Conservation (phyloP, 2,113 vertebrate species). For the Patagioenas fasciata region DNA sequence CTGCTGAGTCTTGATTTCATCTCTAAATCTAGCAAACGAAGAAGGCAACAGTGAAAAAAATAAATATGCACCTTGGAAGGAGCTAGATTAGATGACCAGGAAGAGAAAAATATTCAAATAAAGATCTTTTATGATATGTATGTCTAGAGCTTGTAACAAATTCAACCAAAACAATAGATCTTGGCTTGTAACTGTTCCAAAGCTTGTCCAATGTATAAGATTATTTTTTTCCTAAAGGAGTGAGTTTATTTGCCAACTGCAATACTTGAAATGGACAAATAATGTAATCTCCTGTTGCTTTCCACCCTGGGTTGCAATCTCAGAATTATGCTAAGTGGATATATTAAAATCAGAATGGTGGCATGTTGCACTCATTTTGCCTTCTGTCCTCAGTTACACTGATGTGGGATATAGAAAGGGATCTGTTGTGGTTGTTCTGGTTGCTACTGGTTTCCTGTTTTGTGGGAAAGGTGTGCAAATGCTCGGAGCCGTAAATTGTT, state of each 20-base stretch:
- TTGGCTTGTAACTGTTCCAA: neutral
- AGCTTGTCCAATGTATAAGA: neutral
- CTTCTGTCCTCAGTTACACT: neutral
- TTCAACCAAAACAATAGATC: neutral
- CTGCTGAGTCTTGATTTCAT: neutral
- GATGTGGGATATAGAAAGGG: neutral
- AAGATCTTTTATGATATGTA: neutral
- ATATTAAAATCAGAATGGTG: neutral
- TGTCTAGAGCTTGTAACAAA: neutral
- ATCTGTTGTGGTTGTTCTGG: neutral
- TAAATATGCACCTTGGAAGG: neutral
- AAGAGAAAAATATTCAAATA: slow-evolving; percentile 2
- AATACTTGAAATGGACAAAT: neutral
- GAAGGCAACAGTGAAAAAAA: neutral
- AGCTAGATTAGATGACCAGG: slow-evolving; percentile 5
- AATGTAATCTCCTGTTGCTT: neutral
- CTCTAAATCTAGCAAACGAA: neutral
- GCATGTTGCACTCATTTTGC: neutral
- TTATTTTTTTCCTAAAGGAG: neutral
- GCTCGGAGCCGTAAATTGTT: neutral
- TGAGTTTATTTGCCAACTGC: neutral
- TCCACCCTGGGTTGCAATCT: neutral
- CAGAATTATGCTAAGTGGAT: neutral
- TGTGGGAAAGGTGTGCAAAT: neutral
- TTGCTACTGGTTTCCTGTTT: neutral